Percentiles rank a stretch among this genome's conserved stretches.
These are phyloP conservation scores for Xenops minutus DNA, from an alignment of 2,797 vertebrate species.

Conservation along the genomic window DNA sequence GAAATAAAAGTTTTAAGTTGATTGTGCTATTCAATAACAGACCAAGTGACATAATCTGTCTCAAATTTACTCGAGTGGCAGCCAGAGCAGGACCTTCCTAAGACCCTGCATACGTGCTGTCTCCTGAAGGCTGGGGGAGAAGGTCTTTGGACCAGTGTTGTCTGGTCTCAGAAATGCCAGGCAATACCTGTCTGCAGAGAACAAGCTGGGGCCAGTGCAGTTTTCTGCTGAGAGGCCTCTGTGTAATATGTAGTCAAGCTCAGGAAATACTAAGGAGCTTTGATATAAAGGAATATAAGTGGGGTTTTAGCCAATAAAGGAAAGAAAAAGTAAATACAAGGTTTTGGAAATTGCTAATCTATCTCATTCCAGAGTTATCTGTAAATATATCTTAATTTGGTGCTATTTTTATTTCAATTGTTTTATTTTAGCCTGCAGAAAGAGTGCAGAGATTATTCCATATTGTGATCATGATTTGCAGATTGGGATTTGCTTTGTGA, in stretches of 20 bases:
- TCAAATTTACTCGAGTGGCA: neutral
- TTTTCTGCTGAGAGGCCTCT: neutral
- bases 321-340: neutral
- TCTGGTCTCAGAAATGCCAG: neutral
- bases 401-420: neutral
- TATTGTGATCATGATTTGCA: neutral
- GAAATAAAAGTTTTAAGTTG: neutral
- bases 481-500: neutral
- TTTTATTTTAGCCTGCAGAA: neutral
- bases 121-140: neutral
- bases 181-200: neutral
- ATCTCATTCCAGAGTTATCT: neutral
- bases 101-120: neutral
- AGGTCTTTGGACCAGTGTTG: neutral
- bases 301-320: fast-evolving
- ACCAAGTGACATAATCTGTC: neutral
- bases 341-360: fast-evolving
- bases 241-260: neutral
- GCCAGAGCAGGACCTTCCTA: neutral
- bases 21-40: neutral
- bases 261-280: neutral
- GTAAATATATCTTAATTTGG: neutral
- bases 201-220: neutral
- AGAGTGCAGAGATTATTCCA: neutral
- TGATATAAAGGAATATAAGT: neutral